Conservation (phyloP, 2,888 invertebrate species). For the Oscheius sp. region DNA sequence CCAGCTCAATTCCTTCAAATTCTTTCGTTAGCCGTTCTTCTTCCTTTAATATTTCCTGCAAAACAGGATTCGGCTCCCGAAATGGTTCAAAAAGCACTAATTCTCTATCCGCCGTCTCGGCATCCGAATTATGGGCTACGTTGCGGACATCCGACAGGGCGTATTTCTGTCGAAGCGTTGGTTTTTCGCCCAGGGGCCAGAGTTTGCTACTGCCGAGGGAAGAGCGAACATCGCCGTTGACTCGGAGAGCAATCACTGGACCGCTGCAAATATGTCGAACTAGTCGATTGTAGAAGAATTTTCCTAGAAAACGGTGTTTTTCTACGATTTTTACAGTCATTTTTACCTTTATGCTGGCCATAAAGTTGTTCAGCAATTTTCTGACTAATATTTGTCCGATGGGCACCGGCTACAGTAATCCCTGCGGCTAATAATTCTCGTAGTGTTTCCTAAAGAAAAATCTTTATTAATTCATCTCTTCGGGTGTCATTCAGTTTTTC, state of each 20-base stretch:
- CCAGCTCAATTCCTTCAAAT: background rate
- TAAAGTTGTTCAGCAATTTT: constrained; percentile 33
- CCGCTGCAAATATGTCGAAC: constrained; percentile 58
- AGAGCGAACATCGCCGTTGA: constrained; percentile 46
- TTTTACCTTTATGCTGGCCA: constrained; percentile 31
- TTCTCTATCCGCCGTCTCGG: constrained; percentile 40
- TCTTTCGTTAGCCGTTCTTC: background rate
- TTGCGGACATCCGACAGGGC: constrained; percentile 94
- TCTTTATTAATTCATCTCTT: constrained; percentile 19
- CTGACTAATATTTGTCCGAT: background rate
- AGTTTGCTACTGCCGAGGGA: constrained; percentile 51
- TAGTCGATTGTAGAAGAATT: constrained; percentile 65
- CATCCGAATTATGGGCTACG: constrained; percentile 92
- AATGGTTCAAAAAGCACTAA: constrained; percentile 47
- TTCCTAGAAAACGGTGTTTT: constrained; percentile 43
- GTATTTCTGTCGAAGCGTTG: constrained; percentile 84
- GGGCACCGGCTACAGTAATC: constrained; percentile 25
- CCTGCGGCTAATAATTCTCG: constrained; percentile 29
- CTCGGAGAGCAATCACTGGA: constrained; percentile 57
- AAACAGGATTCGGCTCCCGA: background rate
- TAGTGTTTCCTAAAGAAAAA: constrained; percentile 22
- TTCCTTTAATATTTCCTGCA: background rate
- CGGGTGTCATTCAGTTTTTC: background rate
- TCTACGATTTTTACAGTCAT: background rate
- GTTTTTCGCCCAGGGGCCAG: constrained; percentile 42